Evolutionary conservation across 2,113 vertebrate species (phyloP), one percentile per base, ranked within the genome.

Genomic region (Periophthalmus modestus): DNA sequence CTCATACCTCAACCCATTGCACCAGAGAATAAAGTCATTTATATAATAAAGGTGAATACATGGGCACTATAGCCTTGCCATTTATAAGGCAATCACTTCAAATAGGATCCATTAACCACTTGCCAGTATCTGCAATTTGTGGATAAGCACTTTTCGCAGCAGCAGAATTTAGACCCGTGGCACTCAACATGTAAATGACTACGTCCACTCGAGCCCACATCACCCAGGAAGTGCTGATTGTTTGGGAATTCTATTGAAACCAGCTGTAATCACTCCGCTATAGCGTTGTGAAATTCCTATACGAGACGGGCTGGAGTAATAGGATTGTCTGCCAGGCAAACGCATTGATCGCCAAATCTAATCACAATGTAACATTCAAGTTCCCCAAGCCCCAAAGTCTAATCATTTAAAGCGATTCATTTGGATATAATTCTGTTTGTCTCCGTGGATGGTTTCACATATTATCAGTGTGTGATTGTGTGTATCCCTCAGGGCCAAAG

Each of bases 401-500:
- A n/a, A 73, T 83, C 78, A 74, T 61, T 21, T 50, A n/a, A 43
- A 34, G 19, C 19, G 19, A n/a, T 65, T 65, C 34, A 39, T 34
- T 65, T 78, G 80, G 33, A 76, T 73, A 76, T 79, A 62, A 69
- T 83, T 82, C 36, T n/a, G 71, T 68, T 68, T 78, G 57, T 23
- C 33, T 75, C 18, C 33, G 70, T 33, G 74, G 72, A n/a, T 80
- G 79, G 78, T 78, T 57, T 66, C 9, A 73, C 67, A 54, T 46
- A 57, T 66, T 67, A 71, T 77, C 52, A 59, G 52, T 18, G 18
- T 69, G 43, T 68, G 36, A 79, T 28, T 71, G 43, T 66, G 59
- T 57, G 0, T 67, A 2, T 82, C 77, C 61, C 55, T 72, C 80
- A 99, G 97, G 85, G 95, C 95, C 0, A 96, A 96, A 73, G 97